phyloP scores from a whole-genome alignment of 2,113 vertebrate species.

The Rostratula benghalensis region DNA sequence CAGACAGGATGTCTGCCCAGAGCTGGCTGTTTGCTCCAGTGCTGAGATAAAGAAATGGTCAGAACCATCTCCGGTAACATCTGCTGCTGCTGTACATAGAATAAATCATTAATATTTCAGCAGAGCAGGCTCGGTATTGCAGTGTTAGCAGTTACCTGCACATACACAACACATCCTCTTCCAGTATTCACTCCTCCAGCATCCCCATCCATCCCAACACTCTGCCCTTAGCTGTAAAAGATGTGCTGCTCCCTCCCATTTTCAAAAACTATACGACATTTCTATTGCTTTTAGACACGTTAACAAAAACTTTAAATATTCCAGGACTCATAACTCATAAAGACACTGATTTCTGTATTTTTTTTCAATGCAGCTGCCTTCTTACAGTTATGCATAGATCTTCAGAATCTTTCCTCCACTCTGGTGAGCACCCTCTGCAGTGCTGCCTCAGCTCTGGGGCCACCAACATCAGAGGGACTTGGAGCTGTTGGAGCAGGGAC shows the following conservation, averaged over 20 bases:
- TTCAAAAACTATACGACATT: neutral
- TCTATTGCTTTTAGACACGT: neutral
- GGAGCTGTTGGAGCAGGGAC: neutral
- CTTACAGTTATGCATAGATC: neutral
- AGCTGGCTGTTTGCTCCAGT: neutral
- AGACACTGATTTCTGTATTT: neutral
- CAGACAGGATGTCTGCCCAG: neutral
- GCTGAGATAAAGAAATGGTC: neutral
- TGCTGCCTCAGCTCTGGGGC: neutral
- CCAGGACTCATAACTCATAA: neutral
- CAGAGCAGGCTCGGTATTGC: rapidly evolving
- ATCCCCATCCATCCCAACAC: neutral
- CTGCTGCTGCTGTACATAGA: neutral
- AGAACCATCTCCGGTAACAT: neutral
- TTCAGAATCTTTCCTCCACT: neutral
- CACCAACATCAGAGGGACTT: neutral
- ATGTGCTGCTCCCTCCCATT: neutral
- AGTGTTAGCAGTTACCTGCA: neutral
- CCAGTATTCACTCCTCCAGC: neutral
- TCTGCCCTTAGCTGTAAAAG: neutral
- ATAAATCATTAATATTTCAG: neutral
- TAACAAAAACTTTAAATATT: neutral
- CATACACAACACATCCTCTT: neutral
- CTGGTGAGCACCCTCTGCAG: neutral
- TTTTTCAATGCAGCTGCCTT: neutral